phyloP scores from a whole-genome alignment of 2,888 invertebrate species.

The Cybosia mesomella region DNA sequence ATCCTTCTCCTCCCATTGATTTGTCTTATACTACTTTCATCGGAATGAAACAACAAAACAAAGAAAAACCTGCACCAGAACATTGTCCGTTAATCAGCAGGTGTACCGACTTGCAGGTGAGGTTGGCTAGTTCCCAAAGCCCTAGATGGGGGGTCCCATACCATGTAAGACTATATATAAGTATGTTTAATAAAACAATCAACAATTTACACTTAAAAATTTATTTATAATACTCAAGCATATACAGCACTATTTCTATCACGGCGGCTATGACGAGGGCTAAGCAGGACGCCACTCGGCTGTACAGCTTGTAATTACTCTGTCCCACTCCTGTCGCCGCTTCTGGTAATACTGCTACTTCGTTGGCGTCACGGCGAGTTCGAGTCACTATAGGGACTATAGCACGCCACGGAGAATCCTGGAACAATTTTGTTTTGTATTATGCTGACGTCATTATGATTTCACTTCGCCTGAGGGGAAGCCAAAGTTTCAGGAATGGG shows the following conservation, averaged over 20 bases:
- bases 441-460: too few relatives aligned
- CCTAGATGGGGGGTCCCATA: too few relatives aligned
- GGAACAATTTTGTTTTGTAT: constrained; percentile 17
- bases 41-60: too few relatives aligned
- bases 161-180: too few relatives aligned
- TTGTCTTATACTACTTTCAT: too few relatives aligned
- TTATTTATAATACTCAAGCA: constrained; percentile 55
- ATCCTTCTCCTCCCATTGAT: too few relatives aligned
- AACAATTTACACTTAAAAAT: background rate
- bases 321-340: background rate
- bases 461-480: too few relatives aligned
- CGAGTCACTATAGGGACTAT: constrained; percentile 52
- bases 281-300: constrained; percentile 63
- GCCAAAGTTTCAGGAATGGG: too few relatives aligned
- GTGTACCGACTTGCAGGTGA: too few relatives aligned
- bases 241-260: constrained; percentile 69
- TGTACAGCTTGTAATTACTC: constrained; percentile 64
- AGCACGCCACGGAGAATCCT: constrained; percentile 69
- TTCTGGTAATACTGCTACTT: background rate
- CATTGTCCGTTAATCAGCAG: too few relatives aligned
- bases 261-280: constrained; percentile 66
- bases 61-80: too few relatives aligned
- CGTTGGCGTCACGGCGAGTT: background rate
- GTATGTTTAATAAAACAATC: background rate
- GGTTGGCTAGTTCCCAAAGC: too few relatives aligned